Evolutionary conservation across 1,140 invertebrate genomes (phyloP).

Genomic region (Polypedilum pembai): DNA sequence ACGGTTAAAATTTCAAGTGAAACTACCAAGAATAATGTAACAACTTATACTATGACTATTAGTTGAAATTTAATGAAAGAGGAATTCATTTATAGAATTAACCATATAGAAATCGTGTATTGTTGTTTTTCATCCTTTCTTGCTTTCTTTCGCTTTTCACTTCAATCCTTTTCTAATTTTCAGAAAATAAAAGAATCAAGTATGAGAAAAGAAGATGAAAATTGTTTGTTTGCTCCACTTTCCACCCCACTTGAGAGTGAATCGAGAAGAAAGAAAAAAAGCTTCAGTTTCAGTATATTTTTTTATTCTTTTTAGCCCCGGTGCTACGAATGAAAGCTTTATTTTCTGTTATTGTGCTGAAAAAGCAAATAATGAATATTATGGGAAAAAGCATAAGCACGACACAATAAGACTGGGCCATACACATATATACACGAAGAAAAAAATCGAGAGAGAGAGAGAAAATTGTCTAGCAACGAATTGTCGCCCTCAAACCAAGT

Average conservation of each 20-base stretch:
- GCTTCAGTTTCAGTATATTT: constrained; percentile 12
- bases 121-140: background rate
- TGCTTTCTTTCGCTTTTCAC: background rate
- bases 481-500: background rate
- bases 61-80: no score
- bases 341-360: background rate
- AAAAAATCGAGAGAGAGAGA: background rate
- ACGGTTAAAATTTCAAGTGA: no score
- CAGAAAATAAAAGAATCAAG: background rate
- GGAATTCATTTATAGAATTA: no score
- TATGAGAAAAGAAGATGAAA: background rate
- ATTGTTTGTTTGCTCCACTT: constrained; percentile 17
- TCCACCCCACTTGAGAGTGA: background rate
- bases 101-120: background rate
- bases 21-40: no score
- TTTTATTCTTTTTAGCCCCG: background rate
- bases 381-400: background rate
- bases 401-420: background rate
- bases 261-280: background rate
- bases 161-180: constrained; percentile 19
- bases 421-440: background rate
- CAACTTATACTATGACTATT: no score
- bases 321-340: background rate
- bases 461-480: no score
- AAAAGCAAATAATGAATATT: constrained; percentile 7